Base-by-base conservation (phyloP, 2,113 vertebrate species). In the Macaca nemestrina region DNA sequence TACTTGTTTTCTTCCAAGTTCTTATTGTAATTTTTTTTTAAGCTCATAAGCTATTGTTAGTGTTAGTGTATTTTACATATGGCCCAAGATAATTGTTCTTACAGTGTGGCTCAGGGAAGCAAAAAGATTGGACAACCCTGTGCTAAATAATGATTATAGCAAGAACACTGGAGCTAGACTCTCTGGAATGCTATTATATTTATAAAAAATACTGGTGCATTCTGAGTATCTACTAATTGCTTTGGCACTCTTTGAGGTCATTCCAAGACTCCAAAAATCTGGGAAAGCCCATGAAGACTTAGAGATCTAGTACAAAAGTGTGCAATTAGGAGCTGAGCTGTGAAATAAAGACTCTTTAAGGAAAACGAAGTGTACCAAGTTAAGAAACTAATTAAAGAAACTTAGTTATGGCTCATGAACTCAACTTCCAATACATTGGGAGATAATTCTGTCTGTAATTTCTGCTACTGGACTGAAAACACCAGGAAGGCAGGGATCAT, bases 371-470 rank as follows among this genome's bases (percentile, higher is more conserved):
- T 80, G 59, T 75, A 23, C 45, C 0, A 38, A 79, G 12, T 75
- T 61, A 80, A 91, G 61, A 90, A 93, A 79, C 35, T 64, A 55
- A 73, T 4, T 78, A 67, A 90, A 84, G 86, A 86, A 76, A 90
- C 2, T 32, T 70, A 81, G 57, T 67, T 48, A 67, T 23, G 35
- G 52, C 40, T 79, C 11, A 79, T n/a, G 20, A 87, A 82, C 50
- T 22, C 55, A 45, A 23, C 20, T 90, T n/a, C 22, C 14, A 73
- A 43, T 43, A 50, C n/a, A 38, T 5, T 25, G n/a, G 27, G 48
- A 81, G 10, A 75, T 18, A 40, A 23, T 32, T 89, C 79, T 70
- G 32, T 4, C 78, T 20, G 0, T 70, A 61, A 59, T 1, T n/a
- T 61, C 20, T 32, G 43, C 2, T 11, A 61, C 30, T 75, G 30